Percentiles rank a stretch among this genome's conserved stretches.
phyloP scores from a whole-genome alignment of 2,888 invertebrate genomes.

The Ctenicera cuprea region DNA sequence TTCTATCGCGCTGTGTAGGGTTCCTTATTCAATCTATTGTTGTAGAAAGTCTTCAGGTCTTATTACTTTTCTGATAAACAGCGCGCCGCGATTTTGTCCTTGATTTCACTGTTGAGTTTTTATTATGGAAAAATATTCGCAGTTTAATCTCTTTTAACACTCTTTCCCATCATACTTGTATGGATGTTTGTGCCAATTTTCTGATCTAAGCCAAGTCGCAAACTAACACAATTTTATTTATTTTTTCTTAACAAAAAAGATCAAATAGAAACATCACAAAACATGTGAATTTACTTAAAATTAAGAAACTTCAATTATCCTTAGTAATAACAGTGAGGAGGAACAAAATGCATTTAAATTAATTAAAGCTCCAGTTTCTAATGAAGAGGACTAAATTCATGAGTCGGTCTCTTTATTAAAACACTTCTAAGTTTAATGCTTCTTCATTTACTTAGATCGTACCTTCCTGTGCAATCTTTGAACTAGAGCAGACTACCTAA shows the following conservation, averaged over 20 bases:
- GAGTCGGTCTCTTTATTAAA: constrained; percentile 8
- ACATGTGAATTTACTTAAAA: no score
- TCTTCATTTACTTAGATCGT: constrained; percentile 2
- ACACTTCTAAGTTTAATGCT: not conserved
- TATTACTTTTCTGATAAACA: constrained; percentile 1
- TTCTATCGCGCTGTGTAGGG: not conserved
- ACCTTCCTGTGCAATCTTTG: not conserved
- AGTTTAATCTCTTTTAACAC: no score
- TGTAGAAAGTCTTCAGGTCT: not conserved
- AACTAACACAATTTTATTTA: no score
- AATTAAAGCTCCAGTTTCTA: not conserved
- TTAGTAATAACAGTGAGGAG: not conserved
- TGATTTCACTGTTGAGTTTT: not conserved
- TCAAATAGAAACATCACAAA: no score
- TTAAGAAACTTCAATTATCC: not conserved
- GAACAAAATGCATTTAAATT: constrained; percentile 2
- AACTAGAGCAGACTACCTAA: constrained; percentile 3
- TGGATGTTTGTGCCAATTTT: no score
- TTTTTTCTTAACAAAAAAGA: no score
- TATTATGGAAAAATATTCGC: not conserved
- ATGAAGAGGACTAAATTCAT: not conserved
- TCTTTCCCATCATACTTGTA: no score
- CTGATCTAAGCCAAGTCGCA: no score
- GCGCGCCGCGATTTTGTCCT: not conserved
- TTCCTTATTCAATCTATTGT: constrained; percentile 1